A percentile compares a stretch with the other conserved stretches of the same genome.
Conservation (phyloP, 1,140 invertebrate genomes). For the Dendroctonus valens region DNA sequence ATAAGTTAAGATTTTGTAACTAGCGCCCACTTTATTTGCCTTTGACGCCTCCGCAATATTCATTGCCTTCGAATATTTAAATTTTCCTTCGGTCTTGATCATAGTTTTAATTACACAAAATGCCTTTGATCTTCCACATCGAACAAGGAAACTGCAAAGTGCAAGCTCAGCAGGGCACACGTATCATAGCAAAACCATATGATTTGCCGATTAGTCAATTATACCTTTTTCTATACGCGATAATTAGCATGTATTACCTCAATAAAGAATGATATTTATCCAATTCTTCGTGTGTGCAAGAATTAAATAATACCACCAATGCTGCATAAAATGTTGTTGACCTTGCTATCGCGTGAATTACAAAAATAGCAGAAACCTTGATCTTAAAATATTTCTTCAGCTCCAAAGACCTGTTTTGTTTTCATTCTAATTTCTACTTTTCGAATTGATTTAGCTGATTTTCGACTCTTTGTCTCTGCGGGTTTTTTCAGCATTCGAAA, state of each 20-base stretch:
- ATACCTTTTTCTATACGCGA: slow-evolving; percentile 14
- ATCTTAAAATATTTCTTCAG: slow-evolving; percentile 28
- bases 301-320: slow-evolving; percentile 27
- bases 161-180: background rate
- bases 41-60: slow-evolving; percentile 21
- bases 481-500: too few species aligned
- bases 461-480: too few species aligned
- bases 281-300: slow-evolving; percentile 26
- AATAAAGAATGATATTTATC: slow-evolving; percentile 19
- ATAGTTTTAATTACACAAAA: slow-evolving; percentile 2
- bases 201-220: slow-evolving; percentile 21
- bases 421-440: slow-evolving; percentile 18
- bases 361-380: slow-evolving; percentile 26
- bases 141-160: background rate
- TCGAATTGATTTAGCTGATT: background rate
- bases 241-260: slow-evolving; percentile 23
- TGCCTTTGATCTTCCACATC: background rate
- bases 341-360: slow-evolving; percentile 26
- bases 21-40: slow-evolving; percentile 36
- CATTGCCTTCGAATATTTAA: slow-evolving; percentile 21
- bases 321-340: slow-evolving; percentile 30
- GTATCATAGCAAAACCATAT: slow-evolving; percentile 9
- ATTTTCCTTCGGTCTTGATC: slow-evolving; percentile 2
- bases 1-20: slow-evolving; percentile 40
- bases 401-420: slow-evolving; percentile 20